A percentile compares a stretch with the other conserved stretches of the same genome.
These are phyloP conservation scores for Harpalus rubripes DNA, from an alignment of 2,888 invertebrate genomes.

Conservation along the genomic window DNA sequence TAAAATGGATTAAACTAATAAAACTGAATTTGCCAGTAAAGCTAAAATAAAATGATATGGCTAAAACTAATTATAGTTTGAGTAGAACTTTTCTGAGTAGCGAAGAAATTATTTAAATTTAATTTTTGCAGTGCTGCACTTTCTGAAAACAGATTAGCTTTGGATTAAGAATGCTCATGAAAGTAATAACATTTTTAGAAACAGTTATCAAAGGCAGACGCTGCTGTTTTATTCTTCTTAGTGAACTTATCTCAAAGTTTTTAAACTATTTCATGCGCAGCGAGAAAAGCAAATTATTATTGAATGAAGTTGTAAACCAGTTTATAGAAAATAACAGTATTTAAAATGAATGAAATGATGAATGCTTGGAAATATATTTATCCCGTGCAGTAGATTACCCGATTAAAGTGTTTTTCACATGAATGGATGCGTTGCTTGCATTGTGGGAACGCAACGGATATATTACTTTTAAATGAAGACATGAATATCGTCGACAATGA, in stretches of 20 bases:
- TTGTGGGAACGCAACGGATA: constrained; percentile 44
- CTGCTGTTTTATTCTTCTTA: constrained; percentile 10
- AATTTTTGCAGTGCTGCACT: constrained; percentile 68
- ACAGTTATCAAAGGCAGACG: constrained; percentile 53
- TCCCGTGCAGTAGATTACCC: constrained; percentile 36
- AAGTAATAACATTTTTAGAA: constrained; percentile 61
- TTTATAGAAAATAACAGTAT: constrained; percentile 34
- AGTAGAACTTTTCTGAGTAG: constrained; percentile 68
- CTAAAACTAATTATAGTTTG: constrained; percentile 69
- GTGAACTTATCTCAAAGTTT: constrained; percentile 39
- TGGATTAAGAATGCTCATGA: constrained; percentile 69
- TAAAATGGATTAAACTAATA: constrained; percentile 11
- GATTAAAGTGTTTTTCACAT: constrained; percentile 52
- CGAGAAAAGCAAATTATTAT: constrained; percentile 29
- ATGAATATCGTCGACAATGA: constrained; percentile 46
- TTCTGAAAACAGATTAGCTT: constrained; percentile 68
- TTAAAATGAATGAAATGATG: constrained; percentile 49
- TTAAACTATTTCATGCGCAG: constrained; percentile 48
- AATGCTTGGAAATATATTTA: constrained; percentile 40
- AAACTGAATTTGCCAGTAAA: constrained; percentile 17
- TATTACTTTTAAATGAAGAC: constrained; percentile 58
- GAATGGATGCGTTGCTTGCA: constrained; percentile 54
- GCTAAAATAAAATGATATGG: constrained; percentile 35
- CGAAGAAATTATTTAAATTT: constrained; percentile 68
- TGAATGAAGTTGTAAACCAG: constrained; percentile 26